phyloP scores from a whole-genome alignment of 2,797 vertebrate genomes.

The Cercopithecus petaurista region DNA sequence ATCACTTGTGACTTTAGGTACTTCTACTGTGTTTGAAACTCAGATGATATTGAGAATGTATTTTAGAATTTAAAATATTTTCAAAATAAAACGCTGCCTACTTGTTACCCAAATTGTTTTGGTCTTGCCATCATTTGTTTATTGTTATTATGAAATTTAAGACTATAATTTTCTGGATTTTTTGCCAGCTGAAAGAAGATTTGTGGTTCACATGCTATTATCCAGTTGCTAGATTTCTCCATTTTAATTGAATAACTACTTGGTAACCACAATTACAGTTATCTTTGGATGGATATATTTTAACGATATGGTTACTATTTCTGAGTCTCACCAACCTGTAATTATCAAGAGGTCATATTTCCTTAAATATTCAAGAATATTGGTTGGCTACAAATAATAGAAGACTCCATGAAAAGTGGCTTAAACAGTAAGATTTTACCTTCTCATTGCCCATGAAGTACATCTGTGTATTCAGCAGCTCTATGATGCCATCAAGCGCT shows the following conservation, averaged over 20 bases:
- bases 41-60: neutral
- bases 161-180: neutral
- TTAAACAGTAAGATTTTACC: neutral
- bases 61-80: slow-evolving; percentile 4
- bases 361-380: neutral
- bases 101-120: neutral
- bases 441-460: neutral
- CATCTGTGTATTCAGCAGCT: neutral
- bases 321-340: neutral
- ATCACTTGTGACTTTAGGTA: neutral
- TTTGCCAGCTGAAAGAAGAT: neutral
- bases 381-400: neutral
- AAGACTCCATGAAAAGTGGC: neutral
- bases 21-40: neutral
- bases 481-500: neutral
- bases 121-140: neutral
- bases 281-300: neutral
- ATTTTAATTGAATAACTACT: neutral
- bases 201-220: neutral
- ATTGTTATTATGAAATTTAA: neutral
- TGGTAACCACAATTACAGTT: neutral
- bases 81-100: neutral
- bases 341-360: neutral
- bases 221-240: neutral
- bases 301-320: slow-evolving; percentile 1